Base-by-base conservation (phyloP, 1,140 invertebrate species). In the Neotoxoptera formosana region DNA sequence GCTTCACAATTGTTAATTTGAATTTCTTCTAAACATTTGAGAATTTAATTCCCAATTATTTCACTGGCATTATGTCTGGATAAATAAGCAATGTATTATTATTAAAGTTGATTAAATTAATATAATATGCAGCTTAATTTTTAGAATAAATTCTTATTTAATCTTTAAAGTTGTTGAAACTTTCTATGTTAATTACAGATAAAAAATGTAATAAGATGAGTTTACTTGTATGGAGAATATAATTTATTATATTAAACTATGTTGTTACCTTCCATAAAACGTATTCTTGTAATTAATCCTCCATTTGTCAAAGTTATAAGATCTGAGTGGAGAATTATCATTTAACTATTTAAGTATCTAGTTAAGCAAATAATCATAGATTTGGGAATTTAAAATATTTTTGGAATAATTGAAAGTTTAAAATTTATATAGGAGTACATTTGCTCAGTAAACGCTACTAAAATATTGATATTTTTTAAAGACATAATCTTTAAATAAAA, bases 361-460 rank as follows among this genome's bases (percentile, higher is more conserved):
- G 91, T 51, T n/a, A 93, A 86, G 30, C 91, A 93, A 30, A 36
- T 60, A 53, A 93, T 56, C 2, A 93, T 93, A 56, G 67, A 84
- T 56, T 93, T 93, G 2, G 91, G 81, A 84, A 36, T 47, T 84
- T 84, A 93, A 93, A 83, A 93, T n/a, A 93, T 45, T 34, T 36
- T 30, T 56, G n/a, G 91, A n/a, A 86, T 86, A 45, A 93, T 56
- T 14, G 91, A 84, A 9, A 93, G 81, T 36, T 93, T 81, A 56
- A 93, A 93, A 56, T 93, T 93, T 0, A 93, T 93, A 67, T 93
- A 93, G 3, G 76, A 53, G 20, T 93, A 84, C 91, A 93, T 93
- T 93, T 93, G 91, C 30, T 93, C 81, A 86, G 81, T 83, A 93
- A 93, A 93, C 56, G 91, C 41, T 86, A 93, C 91, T 41, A 93